A percentile compares a stretch with the other conserved stretches of the same genome.
These are phyloP conservation scores for Meganola albula DNA, from an alignment of 2,888 invertebrate genomes.

Conservation along the genomic window DNA sequence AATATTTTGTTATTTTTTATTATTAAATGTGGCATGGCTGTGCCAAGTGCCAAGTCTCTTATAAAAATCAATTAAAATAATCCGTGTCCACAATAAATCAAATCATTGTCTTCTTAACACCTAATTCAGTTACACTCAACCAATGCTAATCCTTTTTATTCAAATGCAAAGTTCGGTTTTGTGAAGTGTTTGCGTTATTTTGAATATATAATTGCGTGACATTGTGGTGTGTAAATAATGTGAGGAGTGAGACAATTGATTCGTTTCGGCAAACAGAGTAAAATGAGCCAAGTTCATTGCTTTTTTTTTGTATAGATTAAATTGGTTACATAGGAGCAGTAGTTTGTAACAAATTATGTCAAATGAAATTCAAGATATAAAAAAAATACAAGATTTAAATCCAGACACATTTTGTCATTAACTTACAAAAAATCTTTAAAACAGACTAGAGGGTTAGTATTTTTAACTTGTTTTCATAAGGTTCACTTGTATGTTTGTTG, in stretches of 20 bases:
- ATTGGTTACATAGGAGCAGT: too few species aligned
- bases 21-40: too few species aligned
- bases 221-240: constrained; percentile 47
- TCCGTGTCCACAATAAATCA: constrained; percentile 27
- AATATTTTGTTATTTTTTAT: too few species aligned
- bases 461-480: too few species aligned
- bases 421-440: too few species aligned
- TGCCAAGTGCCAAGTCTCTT: constrained; percentile 1
- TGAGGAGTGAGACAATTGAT: constrained; percentile 35
- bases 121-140: constrained; percentile 31
- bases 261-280: constrained; percentile 24
- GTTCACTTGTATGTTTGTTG: too few species aligned
- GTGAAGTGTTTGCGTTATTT: constrained; percentile 35
- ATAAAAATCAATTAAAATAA: constrained; percentile 13
- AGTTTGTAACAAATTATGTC: too few species aligned
- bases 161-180: constrained; percentile 40
- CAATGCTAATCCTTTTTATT: constrained; percentile 43
- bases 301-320: too few species aligned
- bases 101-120: constrained; percentile 30
- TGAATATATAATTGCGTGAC: constrained; percentile 62
- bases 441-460: too few species aligned
- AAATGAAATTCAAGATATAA: too few species aligned
- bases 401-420: too few species aligned
- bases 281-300: constrained; percentile 1
- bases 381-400: too few species aligned